Percentiles rank a stretch among this genome's conserved stretches.
phyloP scores from a whole-genome alignment of 2,797 vertebrate genomes.

The Amblyopsis hoosieri region DNA sequence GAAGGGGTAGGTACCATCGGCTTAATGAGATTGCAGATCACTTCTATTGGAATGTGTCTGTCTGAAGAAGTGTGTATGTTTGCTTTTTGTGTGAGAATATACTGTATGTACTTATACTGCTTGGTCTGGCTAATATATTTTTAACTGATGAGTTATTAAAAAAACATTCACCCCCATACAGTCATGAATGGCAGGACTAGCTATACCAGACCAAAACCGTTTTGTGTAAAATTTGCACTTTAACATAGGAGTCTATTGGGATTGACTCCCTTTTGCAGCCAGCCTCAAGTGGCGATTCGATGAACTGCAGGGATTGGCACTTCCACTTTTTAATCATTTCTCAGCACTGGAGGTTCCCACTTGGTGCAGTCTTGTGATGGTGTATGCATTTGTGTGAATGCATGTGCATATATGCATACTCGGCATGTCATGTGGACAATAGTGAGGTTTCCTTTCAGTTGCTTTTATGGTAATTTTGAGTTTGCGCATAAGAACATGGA shows the following conservation, averaged over 20 bases:
- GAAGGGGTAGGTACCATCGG: constrained; percentile 6
- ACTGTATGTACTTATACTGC: neutral
- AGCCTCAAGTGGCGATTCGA: neutral
- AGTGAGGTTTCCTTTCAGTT: neutral
- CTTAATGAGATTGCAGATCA: constrained; percentile 30
- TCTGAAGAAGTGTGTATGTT: constrained; percentile 1
- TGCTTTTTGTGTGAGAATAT: constrained; percentile 5
- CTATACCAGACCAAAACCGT: too few relatives aligned
- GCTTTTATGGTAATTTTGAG: too few relatives aligned
- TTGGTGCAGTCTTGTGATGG: neutral
- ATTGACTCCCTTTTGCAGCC: too few relatives aligned
- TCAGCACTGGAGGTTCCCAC: too few relatives aligned
- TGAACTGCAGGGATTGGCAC: too few relatives aligned
- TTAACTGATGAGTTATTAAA: too few relatives aligned
- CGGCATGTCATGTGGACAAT: constrained; percentile 18
- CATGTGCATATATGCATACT: constrained; percentile 29
- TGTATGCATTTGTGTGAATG: constrained; percentile 8
- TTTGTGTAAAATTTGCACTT: neutral
- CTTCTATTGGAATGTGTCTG: neutral
- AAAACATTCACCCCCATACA: constrained; percentile 1
- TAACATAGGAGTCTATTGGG: too few relatives aligned
- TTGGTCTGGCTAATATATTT: constrained; percentile 8
- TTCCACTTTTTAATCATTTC: too few relatives aligned
- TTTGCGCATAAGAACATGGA: too few relatives aligned
- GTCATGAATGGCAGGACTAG: constrained; percentile 21